A percentile compares a stretch with the other conserved stretches of the same genome.
These are phyloP conservation scores for Scaptomyza graminum DNA, from an alignment of 1,140 invertebrate genomes.

Conservation along the genomic window DNA sequence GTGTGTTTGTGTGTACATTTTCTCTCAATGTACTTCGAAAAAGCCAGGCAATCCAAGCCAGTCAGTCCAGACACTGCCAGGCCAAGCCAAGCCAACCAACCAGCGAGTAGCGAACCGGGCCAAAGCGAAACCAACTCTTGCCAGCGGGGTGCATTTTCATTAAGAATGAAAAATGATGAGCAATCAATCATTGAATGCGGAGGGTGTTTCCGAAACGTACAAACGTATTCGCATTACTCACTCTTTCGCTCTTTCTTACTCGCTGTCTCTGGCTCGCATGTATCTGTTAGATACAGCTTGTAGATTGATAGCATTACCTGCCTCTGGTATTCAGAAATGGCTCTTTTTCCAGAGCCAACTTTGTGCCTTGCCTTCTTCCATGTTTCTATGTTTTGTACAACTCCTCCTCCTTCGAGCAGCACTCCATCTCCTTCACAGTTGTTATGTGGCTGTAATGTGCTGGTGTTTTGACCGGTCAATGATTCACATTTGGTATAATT, in stretches of 20 bases:
- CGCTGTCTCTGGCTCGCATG: constrained; percentile 30
- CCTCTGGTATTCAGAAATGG: constrained; percentile 78
- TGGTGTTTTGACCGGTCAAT: constrained; percentile 62
- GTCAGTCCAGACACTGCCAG: constrained; percentile 34
- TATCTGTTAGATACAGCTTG: constrained; percentile 69
- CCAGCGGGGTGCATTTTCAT: constrained; percentile 84
- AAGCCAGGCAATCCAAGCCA: constrained; percentile 9
- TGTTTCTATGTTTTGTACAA: constrained; percentile 36
- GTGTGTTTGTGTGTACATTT: constrained; percentile 49
- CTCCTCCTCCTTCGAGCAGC: background rate
- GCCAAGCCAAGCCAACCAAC: constrained; percentile 36
- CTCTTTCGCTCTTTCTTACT: constrained; percentile 16
- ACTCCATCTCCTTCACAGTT: background rate
- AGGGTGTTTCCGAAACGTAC: constrained; percentile 74
- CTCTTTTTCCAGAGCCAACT: constrained; percentile 27
- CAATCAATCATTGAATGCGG: constrained; percentile 83
- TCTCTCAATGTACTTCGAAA: constrained; percentile 20
- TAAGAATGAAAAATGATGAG: constrained; percentile 84
- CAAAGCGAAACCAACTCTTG: constrained; percentile 66
- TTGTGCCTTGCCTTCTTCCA: constrained; percentile 21
- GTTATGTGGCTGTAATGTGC: constrained; percentile 8
- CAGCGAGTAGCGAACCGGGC: constrained; percentile 41
- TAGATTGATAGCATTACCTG: constrained; percentile 83
- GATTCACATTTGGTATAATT: constrained; percentile 76
- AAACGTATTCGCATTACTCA: constrained; percentile 30